Percentiles rank a stretch among this genome's conserved stretches.
Conservation (phyloP, 53 echinoderm and acorn worm genomes). For the Actinopyga echinites region DNA sequence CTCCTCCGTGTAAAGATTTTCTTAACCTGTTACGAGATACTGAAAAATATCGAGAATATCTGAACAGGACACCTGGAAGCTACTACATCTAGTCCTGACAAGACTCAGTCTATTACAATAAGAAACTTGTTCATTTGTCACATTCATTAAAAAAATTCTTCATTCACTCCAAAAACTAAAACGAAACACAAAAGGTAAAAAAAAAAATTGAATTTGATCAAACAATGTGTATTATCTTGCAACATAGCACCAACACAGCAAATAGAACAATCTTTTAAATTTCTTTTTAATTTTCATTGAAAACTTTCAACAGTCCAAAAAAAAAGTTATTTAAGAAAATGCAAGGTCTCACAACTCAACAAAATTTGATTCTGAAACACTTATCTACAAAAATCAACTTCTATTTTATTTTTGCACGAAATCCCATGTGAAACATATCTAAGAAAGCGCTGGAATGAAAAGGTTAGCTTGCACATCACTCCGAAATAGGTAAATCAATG, state of each 20-base stretch:
- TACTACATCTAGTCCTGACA: no score
- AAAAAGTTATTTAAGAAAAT: not conserved
- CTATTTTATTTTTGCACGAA: slow-evolving; percentile 17
- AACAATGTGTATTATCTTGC: slow-evolving; percentile 1
- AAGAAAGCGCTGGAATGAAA: slow-evolving; percentile 43
- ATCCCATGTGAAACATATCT: slow-evolving; percentile 34
- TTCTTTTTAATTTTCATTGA: slow-evolving; percentile 2
- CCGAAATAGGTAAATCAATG: slow-evolving; percentile 1
- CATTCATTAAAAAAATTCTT: not conserved
- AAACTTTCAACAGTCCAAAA: not conserved
- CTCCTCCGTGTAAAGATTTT: no score
- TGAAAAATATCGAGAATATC: no score
- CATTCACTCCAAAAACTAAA: not conserved
- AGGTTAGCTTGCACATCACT: slow-evolving; percentile 38
- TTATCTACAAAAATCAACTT: not conserved
- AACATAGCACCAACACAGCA: slow-evolving; percentile 41
- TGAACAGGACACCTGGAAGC: no score
- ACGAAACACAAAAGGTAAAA: slow-evolving; percentile 1
- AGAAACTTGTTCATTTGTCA: no score
- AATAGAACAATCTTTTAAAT: not conserved
- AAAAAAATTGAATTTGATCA: not conserved
- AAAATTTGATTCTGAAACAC: not conserved
- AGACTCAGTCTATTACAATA: no score
- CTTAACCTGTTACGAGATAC: no score
- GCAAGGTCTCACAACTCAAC: not conserved